A percentile compares a stretch with the other conserved stretches of the same genome.
These are phyloP conservation scores for Drosophila barbarae DNA, from an alignment of 2,888 invertebrate species.

Conservation along the genomic window DNA sequence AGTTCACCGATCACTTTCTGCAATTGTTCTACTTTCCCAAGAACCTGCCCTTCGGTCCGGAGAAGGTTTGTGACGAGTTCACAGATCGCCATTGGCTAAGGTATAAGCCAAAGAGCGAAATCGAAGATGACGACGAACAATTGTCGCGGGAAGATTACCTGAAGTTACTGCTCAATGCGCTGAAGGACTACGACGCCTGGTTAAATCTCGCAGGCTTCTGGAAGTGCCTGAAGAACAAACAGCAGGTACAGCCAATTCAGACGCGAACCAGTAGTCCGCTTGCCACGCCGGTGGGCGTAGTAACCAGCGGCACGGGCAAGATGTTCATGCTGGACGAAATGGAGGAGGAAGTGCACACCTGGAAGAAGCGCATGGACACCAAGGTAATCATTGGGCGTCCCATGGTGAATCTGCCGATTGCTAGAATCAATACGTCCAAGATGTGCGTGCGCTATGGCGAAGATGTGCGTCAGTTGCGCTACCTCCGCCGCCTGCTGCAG, in stretches of 20 bases:
- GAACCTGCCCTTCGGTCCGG: slow-evolving; percentile 59
- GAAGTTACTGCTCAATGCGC: slow-evolving; percentile 64
- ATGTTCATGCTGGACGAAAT: slow-evolving; percentile 58
- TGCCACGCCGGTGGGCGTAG: slow-evolving; percentile 51
- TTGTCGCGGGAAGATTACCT: slow-evolving; percentile 73
- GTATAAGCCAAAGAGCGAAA: slow-evolving; percentile 57
- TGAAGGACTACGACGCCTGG: slow-evolving; percentile 72
- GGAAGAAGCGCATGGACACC: slow-evolving; percentile 56
- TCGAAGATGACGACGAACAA: slow-evolving; percentile 46
- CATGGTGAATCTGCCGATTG: slow-evolving; percentile 65
- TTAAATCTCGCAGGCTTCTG: slow-evolving; percentile 65
- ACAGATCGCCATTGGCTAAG: slow-evolving; percentile 71
- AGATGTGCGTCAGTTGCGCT: slow-evolving; percentile 49
- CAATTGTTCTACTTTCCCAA: slow-evolving; percentile 66
- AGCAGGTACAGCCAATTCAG: slow-evolving; percentile 48
- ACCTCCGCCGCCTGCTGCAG: slow-evolving; percentile 43
- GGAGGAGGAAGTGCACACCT: slow-evolving; percentile 58
- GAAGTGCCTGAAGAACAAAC: slow-evolving; percentile 56
- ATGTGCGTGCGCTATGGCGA: slow-evolving; percentile 49
- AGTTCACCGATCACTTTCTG: slow-evolving; percentile 74
- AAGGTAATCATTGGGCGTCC: slow-evolving; percentile 59
- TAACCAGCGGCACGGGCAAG: slow-evolving; percentile 49
- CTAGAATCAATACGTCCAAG: slow-evolving; percentile 43
- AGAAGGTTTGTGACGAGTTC: slow-evolving; percentile 73
- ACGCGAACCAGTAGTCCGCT: slow-evolving; percentile 53